Evolutionary conservation across 2,797 vertebrate species (phyloP).

Genomic region (Agapornis canus): DNA sequence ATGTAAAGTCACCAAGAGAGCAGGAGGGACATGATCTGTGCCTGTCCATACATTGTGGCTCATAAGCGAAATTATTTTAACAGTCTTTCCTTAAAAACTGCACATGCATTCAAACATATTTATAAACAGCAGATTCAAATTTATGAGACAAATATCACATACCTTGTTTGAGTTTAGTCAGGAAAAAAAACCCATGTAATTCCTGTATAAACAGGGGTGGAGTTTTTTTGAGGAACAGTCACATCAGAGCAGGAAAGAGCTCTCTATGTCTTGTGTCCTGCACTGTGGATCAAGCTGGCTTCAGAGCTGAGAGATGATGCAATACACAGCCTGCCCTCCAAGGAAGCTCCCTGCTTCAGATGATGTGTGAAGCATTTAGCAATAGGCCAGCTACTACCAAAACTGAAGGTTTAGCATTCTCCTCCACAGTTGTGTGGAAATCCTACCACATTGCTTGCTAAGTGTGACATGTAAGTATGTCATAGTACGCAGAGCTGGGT

Average conservation of each 20-base stretch:
- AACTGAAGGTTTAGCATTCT: background rate
- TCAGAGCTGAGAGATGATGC: background rate
- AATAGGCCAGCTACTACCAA: background rate
- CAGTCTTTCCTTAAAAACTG: background rate
- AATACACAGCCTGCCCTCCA: background rate
- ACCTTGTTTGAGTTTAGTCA: background rate
- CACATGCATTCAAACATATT: background rate
- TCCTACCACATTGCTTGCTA: background rate
- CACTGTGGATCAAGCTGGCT: accelerated
- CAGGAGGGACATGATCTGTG: background rate
- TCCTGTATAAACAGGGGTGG: background rate
- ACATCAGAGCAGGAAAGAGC: background rate
- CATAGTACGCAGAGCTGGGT: accelerated
- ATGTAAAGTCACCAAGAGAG: background rate
- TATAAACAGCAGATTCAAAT: background rate
- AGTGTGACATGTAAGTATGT: accelerated
- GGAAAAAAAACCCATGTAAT: background rate
- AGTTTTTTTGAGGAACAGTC: background rate
- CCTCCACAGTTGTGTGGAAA: background rate
- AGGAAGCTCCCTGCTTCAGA: background rate
- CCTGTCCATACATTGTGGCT: too few relatives aligned
- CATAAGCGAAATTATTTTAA: background rate
- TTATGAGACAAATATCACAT: background rate
- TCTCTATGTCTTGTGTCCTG: accelerated
- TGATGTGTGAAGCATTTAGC: too few relatives aligned